These are phyloP conservation scores for Zaprionus ornatus DNA, from an alignment of 1,140 invertebrate species.

Conservation along the genomic window DNA sequence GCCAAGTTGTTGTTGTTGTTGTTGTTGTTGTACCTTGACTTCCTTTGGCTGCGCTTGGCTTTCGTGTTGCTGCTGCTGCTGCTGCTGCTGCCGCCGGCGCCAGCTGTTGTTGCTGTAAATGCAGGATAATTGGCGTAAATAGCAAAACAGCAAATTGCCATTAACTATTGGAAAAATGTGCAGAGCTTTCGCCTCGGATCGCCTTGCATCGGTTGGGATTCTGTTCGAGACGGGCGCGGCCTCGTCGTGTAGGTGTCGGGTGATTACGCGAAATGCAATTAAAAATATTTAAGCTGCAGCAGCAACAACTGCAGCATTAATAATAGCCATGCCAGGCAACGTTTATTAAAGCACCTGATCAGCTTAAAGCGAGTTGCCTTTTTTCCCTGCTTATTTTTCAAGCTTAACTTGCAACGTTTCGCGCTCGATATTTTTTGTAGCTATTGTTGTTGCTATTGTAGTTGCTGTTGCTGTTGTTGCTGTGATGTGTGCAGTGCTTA, in stretches of 20 bases:
- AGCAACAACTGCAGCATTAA: conserved; percentile 50
- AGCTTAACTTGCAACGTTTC: conserved; percentile 41
- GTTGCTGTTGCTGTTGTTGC: conserved; percentile 8
- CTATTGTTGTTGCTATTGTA: conserved; percentile 5
- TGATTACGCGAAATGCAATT: conserved; percentile 81
- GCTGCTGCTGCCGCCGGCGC: conserved; percentile 19
- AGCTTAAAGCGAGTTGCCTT: conserved; percentile 45
- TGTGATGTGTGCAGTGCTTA: conserved; percentile 39
- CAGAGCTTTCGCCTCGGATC: conserved; percentile 45
- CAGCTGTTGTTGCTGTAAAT: conserved; percentile 66
- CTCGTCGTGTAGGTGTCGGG: conserved; percentile 64
- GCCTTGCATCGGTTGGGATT: conserved; percentile 22
- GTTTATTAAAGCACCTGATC: conserved; percentile 59
- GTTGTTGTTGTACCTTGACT: conserved; percentile 28
- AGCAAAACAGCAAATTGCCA: conserved; percentile 82
- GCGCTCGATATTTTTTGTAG: conserved; percentile 6
- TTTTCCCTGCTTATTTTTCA: conserved; percentile 44
- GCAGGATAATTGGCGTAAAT: conserved; percentile 82
- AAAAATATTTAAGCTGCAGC: conserved; percentile 79
- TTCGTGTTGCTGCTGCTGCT: conserved; percentile 29
- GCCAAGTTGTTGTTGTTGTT: conserved; percentile 27
- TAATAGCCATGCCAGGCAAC: conserved; percentile 36
- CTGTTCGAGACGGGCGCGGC: conserved; percentile 44
- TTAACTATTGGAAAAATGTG: conserved; percentile 82
- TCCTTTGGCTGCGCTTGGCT: conserved; percentile 53